Conservation (phyloP, 2,888 invertebrate genomes). For the Opisthograptis luteolata region DNA sequence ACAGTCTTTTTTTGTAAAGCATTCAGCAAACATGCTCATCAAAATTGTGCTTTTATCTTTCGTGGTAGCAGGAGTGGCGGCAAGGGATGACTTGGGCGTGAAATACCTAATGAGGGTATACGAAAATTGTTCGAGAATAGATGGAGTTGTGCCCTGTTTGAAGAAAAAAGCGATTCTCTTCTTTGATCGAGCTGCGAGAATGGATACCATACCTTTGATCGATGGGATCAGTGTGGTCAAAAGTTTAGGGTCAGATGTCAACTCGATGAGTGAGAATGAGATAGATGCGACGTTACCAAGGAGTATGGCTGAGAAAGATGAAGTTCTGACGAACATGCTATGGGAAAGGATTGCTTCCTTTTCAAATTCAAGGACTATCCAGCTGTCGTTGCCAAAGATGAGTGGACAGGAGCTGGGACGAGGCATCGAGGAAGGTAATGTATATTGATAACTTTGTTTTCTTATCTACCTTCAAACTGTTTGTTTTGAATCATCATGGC, state of each 20-base stretch:
- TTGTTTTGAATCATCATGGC: too few relatives aligned
- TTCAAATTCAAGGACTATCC: constrained; percentile 90
- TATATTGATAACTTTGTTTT: too few relatives aligned
- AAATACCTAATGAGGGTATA: constrained; percentile 88
- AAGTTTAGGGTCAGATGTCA: constrained; percentile 70
- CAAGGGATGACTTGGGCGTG: constrained; percentile 83
- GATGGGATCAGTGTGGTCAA: constrained; percentile 89
- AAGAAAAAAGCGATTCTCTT: constrained; percentile 93
- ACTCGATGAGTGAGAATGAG: constrained; percentile 86
- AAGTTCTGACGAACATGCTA: constrained; percentile 87
- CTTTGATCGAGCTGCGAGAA: constrained; percentile 89
- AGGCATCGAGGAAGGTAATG: constrained; percentile 90
- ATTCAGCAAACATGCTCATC: constrained; percentile 52
- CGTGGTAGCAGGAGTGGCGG: constrained; percentile 48
- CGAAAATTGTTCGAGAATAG: constrained; percentile 89
- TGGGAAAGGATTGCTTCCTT: constrained; percentile 89
- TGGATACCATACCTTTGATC: constrained; percentile 84
- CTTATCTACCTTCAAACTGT: too few relatives aligned
- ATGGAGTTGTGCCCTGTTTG: constrained; percentile 89
- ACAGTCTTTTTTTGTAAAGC: constrained; percentile 83
- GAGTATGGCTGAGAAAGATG: constrained; percentile 87
- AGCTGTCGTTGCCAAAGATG: constrained; percentile 90
- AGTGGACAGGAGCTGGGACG: constrained; percentile 87
- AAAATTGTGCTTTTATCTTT: constrained; percentile 61
- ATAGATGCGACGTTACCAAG: constrained; percentile 88